Evolutionary conservation across 2,113 vertebrate species (phyloP).

Genomic region (Ptilonorhynchus violaceus): DNA sequence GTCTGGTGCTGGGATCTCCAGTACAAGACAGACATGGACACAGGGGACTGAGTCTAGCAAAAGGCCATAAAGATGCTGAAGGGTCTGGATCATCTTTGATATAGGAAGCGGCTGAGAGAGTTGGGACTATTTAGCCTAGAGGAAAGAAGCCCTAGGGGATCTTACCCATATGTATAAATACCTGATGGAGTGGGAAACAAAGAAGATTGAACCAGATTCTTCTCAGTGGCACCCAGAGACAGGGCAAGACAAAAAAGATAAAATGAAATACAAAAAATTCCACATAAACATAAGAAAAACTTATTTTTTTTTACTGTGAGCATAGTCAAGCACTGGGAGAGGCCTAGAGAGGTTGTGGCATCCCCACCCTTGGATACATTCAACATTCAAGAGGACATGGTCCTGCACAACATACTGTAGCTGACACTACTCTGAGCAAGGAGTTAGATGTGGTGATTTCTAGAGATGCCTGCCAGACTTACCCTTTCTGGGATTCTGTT

Average conservation of each 20-base stretch:
- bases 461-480: not conserved
- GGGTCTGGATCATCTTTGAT: not conserved
- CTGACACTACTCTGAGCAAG: not conserved
- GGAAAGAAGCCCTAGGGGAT: not conserved
- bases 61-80: not conserved
- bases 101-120: not conserved
- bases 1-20: not conserved
- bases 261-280: not conserved
- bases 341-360: not conserved
- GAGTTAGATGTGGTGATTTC: not conserved
- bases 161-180: not conserved
- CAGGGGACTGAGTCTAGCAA: not conserved
- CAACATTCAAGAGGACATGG: not conserved
- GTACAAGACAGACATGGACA: not conserved
- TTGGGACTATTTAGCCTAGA: not conserved
- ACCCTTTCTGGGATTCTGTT: not conserved
- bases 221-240: not conserved
- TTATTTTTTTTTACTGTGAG: not conserved
- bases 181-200: not conserved
- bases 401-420: fast-evolving
- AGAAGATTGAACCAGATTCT: not conserved
- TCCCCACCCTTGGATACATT: not conserved
- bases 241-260: not conserved
- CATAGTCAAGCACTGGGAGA: not conserved
- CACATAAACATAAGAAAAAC: not conserved